Conservation (phyloP, 2,888 invertebrate species). For the Xylota sylvarum region DNA sequence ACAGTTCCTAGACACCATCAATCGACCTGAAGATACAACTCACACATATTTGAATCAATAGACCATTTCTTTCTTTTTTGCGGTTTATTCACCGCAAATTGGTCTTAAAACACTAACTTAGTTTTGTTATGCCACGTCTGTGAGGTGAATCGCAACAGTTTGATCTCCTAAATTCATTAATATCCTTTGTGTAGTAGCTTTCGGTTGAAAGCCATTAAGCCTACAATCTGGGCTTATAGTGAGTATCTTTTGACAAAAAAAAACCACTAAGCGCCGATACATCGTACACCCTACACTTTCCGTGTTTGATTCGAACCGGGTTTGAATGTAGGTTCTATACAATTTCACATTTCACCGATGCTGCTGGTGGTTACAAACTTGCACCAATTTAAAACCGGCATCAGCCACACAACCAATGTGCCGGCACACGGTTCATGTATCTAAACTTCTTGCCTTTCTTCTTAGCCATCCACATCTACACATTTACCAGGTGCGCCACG, state of each 20-base stretch:
- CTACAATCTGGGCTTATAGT: constrained; percentile 17
- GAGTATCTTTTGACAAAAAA: constrained; percentile 28
- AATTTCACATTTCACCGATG: constrained; percentile 59
- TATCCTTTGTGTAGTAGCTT: constrained; percentile 1
- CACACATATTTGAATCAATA: neutral
- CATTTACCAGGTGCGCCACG: constrained; percentile 70
- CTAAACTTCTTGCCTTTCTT: constrained; percentile 59
- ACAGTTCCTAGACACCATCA: neutral
- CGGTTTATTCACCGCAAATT: constrained; percentile 5
- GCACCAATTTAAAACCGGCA: constrained; percentile 57
- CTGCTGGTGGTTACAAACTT: constrained; percentile 36
- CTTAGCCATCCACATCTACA: constrained; percentile 42
- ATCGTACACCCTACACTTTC: constrained; percentile 31
- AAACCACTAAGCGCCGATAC: neutral
- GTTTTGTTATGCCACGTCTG: neutral
- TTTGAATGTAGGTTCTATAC: constrained; percentile 47
- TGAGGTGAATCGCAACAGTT: neutral
- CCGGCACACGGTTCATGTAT: constrained; percentile 42
- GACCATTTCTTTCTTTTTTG: neutral
- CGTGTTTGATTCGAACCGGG: constrained; percentile 61
- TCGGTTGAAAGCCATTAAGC: neutral
- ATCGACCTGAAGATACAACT: constrained; percentile 5
- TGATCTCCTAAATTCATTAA: constrained; percentile 11
- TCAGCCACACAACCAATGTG: constrained; percentile 28
- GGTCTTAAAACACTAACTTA: neutral